Conservation (phyloP, 2,888 invertebrate genomes). For the Blera fallax region DNA sequence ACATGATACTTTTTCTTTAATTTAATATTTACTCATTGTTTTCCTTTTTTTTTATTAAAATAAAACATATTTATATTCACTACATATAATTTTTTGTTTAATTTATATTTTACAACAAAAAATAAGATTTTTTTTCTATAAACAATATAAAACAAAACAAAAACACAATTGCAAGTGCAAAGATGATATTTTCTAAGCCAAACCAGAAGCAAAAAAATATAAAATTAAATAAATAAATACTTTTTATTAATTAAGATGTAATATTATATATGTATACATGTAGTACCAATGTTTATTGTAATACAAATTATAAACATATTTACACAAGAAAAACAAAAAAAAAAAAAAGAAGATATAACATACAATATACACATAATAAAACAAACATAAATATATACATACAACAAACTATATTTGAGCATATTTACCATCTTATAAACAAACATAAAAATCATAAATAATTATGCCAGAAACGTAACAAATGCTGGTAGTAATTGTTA, state of each 20-base stretch:
- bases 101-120: not conserved
- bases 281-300: constrained; percentile 60
- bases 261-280: constrained; percentile 64
- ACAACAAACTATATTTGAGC: constrained; percentile 38
- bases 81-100: not conserved
- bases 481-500: not conserved
- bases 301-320: constrained; percentile 56
- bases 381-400: constrained; percentile 5
- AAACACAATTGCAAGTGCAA: constrained; percentile 31
- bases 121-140: not conserved
- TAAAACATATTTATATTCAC: constrained; percentile 22
- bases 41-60: constrained; percentile 5
- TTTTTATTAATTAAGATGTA: constrained; percentile 44
- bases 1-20: constrained; percentile 18
- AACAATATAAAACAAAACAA: not conserved
- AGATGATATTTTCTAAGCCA: constrained; percentile 30
- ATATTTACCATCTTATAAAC: constrained; percentile 44
- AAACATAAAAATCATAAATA: not conserved
- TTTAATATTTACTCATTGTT: constrained; percentile 27
- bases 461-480: not conserved
- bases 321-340: constrained; percentile 37
- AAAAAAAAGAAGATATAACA: too few relatives aligned
- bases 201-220: not conserved
- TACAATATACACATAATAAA: constrained; percentile 32
- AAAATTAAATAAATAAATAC: not conserved